Conservation (phyloP, 1,140 invertebrate genomes). For the Schlechtendalia chinensis region DNA sequence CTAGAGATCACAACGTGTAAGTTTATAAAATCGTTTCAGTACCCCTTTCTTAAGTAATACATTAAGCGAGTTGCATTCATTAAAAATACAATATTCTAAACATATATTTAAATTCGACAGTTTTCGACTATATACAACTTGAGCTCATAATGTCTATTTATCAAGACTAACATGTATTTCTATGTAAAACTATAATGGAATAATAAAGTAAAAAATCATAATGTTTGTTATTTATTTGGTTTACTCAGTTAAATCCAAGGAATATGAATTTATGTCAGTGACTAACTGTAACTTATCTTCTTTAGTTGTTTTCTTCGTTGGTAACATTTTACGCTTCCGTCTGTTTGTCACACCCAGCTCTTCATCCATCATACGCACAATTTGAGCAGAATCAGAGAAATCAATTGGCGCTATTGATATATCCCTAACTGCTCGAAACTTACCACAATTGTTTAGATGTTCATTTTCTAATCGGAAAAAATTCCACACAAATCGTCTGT, state of each 20-base stretch:
- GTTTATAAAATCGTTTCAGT: conserved; percentile 29
- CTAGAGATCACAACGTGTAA: conserved; percentile 43
- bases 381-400: conserved; percentile 80
- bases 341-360: conserved; percentile 82
- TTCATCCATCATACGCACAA: conserved; percentile 95
- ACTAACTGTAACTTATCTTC: conserved; percentile 50
- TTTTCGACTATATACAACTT: conserved; percentile 23
- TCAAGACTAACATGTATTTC: conserved; percentile 2
- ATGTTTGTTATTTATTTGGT: neutral
- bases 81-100: conserved; percentile 32
- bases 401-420: conserved; percentile 85
- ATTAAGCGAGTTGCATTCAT: conserved; percentile 1
- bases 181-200: conserved; percentile 23
- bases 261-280: conserved; percentile 19
- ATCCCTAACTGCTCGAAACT: conserved; percentile 86
- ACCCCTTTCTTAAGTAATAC: conserved; percentile 39
- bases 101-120: conserved; percentile 29
- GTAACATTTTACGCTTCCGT: conserved; percentile 51
- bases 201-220: neutral
- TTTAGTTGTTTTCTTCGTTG: conserved; percentile 52
- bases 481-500: conserved; percentile 84
- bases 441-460: conserved; percentile 91
- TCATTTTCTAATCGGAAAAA: conserved; percentile 92
- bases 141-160: conserved; percentile 19
- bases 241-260: conserved; percentile 37